Evolutionary conservation across 2,888 invertebrate genomes (phyloP), one percentile per base, ranked within the genome.

Genomic region (Pyralis farinalis): DNA sequence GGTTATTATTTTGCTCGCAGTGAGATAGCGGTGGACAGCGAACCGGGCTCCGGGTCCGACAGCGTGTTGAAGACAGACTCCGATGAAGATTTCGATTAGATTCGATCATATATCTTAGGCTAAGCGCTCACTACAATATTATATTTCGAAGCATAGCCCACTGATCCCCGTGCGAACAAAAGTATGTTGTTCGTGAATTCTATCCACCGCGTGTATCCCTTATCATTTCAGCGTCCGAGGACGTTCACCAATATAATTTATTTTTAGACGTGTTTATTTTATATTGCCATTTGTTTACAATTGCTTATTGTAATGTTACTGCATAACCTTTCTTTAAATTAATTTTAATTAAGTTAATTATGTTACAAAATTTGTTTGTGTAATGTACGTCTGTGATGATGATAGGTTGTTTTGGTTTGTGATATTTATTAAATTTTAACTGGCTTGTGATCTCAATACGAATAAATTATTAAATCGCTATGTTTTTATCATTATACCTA

Each of bases 1-100:
- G 11, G 37, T n/a, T 31, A 29, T 37, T 42, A 37, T 40, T 52
- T 53, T 55, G 9, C 54, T 48, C 37, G 31, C 74, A 88, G 88
- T 40, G 86, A 82, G 53, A 62, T 77, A 30, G 76, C 76, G 36
- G 73, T 78, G 45, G 87, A 88, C 70, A 89, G 90, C 63, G 89
- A 89, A 39, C 58, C 72, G 0, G 86, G 82, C 25, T 87, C 89
- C 3, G 85, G 79, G n/a, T 81, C 86, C 4, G 89, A 89, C 64
- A 89, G 89, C 68, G 83, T 84, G 20, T 66, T 88, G 51, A 83
- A 81, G 56, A 87, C 90, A 9, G 89, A 89, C 58, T 88, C 89
- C 6, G 90, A 90, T 53, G 90, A 89, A 49, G 88, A 89, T 60
- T 88, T 85, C 47, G 88, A 88, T 60, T 88, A 76, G 57, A 37